Evolutionary conservation across 2,888 invertebrate species (phyloP).

Genomic region (Mythimna pallens): DNA sequence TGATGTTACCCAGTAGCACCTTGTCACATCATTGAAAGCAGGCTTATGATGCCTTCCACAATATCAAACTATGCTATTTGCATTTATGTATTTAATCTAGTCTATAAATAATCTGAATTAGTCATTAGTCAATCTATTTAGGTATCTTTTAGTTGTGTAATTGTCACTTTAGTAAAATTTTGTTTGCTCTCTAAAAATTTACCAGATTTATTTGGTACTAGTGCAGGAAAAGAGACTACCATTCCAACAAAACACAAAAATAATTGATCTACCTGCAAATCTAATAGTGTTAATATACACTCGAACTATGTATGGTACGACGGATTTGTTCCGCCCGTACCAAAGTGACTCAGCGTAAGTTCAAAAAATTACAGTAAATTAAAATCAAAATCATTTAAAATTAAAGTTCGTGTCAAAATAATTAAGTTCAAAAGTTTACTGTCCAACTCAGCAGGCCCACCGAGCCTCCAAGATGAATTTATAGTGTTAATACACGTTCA

Average conservation of each 20-base stretch:
- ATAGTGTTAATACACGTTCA: too few relatives aligned
- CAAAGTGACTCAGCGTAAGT: too few relatives aligned
- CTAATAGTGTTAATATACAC: neutral
- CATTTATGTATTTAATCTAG: constrained; percentile 67
- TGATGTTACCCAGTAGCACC: constrained; percentile 19
- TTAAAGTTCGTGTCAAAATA: too few relatives aligned
- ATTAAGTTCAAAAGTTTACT: too few relatives aligned
- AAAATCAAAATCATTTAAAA: too few relatives aligned
- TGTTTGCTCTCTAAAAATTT: constrained; percentile 54
- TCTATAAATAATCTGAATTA: constrained; percentile 64
- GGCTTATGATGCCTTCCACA: constrained; percentile 75
- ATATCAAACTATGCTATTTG: constrained; percentile 68
- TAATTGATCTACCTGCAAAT: neutral
- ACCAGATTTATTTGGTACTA: neutral
- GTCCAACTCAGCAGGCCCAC: too few relatives aligned
- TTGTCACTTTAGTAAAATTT: constrained; percentile 18
- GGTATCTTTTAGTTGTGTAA: constrained; percentile 41
- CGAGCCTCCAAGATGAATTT: too few relatives aligned
- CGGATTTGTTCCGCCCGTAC: too few relatives aligned
- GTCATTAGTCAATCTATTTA: constrained; percentile 45
- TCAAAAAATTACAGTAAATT: too few relatives aligned
- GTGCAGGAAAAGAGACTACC: neutral
- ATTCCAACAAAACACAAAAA: neutral
- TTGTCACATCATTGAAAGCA: constrained; percentile 55
- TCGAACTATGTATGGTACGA: too few relatives aligned